phyloP scores from a whole-genome alignment of 2,888 invertebrate species.

The Coecobrya sp. region DNA sequence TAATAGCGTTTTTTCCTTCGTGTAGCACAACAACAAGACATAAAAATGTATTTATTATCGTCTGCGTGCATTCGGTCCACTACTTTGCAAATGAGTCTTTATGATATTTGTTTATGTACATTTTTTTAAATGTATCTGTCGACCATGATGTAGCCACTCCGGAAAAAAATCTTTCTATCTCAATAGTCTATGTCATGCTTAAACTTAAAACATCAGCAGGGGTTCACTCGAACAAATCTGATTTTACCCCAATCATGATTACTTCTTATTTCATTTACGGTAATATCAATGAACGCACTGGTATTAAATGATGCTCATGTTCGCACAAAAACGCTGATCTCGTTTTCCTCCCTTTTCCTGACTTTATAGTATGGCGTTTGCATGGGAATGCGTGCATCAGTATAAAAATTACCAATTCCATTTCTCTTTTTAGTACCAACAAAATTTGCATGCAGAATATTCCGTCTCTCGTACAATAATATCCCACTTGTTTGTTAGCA shows the following conservation, averaged over 20 bases:
- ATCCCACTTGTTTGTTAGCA: slow-evolving; percentile 7
- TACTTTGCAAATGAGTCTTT: slow-evolving; percentile 4
- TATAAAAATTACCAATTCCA: slow-evolving; percentile 55
- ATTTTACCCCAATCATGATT: not conserved
- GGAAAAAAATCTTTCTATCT: slow-evolving; percentile 1
- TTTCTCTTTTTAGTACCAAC: slow-evolving; percentile 46
- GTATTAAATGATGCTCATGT: not conserved
- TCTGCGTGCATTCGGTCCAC: not conserved
- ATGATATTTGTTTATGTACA: not conserved
- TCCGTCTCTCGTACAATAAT: not conserved
- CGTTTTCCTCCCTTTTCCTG: not conserved
- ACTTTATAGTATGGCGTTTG: not conserved
- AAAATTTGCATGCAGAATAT: not conserved
- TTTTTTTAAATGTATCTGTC: not conserved
- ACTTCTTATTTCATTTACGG: not conserved
- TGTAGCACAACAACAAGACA: slow-evolving; percentile 14
- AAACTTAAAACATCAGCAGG: not conserved
- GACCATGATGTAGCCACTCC: slow-evolving; percentile 4
- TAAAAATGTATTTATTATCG: slow-evolving; percentile 5
- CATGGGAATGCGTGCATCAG: not conserved
- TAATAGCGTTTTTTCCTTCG: not conserved
- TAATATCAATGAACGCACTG: not conserved
- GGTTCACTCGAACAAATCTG: slow-evolving; percentile 4
- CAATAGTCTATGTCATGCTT: too few species aligned
- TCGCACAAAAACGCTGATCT: not conserved